These are phyloP conservation scores for Passer montanus DNA, from an alignment of 2,113 vertebrate genomes.

Conservation along the genomic window DNA sequence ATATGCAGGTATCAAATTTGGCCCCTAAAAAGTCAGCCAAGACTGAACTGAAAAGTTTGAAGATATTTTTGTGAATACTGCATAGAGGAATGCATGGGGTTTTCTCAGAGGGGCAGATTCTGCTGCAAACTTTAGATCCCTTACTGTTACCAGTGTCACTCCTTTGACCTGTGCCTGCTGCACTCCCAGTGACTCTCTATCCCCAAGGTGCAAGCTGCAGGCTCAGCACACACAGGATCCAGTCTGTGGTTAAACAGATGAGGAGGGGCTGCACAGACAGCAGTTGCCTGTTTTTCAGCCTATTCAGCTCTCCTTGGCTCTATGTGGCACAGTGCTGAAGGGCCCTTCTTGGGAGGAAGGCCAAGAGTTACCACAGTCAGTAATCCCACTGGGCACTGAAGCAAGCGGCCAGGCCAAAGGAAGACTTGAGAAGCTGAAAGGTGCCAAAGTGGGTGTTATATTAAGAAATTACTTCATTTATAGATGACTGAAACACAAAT, in stretches of 20 bases:
- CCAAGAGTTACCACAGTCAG: background rate
- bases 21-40: background rate
- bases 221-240: fast-evolving
- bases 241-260: background rate
- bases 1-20: background rate
- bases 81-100: background rate
- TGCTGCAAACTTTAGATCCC: background rate
- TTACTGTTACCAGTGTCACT: fast-evolving
- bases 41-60: background rate
- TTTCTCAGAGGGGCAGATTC: background rate
- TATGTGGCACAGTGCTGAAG: background rate
- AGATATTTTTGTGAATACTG: background rate
- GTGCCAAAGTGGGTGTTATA: background rate
- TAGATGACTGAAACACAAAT: background rate
- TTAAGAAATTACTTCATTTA: background rate
- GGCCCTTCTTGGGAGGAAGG: background rate
- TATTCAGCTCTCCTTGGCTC: background rate
- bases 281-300: background rate
- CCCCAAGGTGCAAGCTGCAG: background rate
- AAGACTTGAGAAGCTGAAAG: background rate
- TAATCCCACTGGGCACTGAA: background rate
- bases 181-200: fast-evolving
- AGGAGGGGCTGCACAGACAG: background rate
- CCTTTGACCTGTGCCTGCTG: background rate
- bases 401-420: background rate